Percentiles rank a stretch among this genome's conserved stretches.
These are phyloP conservation scores for Pseudonaja textilis DNA, from an alignment of 2,113 vertebrate species.

Conservation along the genomic window DNA sequence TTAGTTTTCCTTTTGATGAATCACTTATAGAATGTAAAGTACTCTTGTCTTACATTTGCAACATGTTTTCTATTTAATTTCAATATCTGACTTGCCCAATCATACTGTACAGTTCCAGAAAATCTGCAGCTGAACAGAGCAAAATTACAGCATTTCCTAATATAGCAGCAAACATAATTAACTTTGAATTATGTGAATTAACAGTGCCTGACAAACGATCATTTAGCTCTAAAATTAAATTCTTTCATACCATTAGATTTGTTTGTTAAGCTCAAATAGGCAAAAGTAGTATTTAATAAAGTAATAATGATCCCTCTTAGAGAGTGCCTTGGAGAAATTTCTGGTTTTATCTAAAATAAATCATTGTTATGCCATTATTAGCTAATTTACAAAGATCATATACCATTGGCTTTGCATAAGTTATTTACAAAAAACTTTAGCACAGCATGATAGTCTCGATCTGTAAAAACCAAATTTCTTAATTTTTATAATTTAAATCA, in stretches of 20 bases:
- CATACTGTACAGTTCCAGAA: constrained; percentile 73
- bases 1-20: not conserved
- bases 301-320: constrained; percentile 68
- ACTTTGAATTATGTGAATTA: constrained; percentile 84
- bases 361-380: constrained; percentile 64
- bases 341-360: constrained; percentile 68
- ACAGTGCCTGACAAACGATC: constrained; percentile 81
- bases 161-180: constrained; percentile 79
- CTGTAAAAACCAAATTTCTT: constrained; percentile 37
- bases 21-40: not conserved
- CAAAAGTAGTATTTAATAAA: constrained; percentile 78
- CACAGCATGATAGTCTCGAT: constrained; percentile 28
- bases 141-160: constrained; percentile 74
- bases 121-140: constrained; percentile 72
- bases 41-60: constrained; percentile 7
- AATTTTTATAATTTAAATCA: constrained; percentile 24
- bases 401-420: constrained; percentile 44
- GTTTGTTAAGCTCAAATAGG: constrained; percentile 80
- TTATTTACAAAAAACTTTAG: constrained; percentile 48
- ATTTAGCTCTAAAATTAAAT: constrained; percentile 83
- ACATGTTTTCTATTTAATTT: constrained; percentile 41
- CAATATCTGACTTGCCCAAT: constrained; percentile 65
- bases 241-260: constrained; percentile 82
- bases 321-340: constrained; percentile 67
- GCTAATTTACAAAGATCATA: constrained; percentile 55